These are phyloP conservation scores for Sminthurides aquaticus DNA, from an alignment of 2,888 invertebrate genomes.

Conservation along the genomic window DNA sequence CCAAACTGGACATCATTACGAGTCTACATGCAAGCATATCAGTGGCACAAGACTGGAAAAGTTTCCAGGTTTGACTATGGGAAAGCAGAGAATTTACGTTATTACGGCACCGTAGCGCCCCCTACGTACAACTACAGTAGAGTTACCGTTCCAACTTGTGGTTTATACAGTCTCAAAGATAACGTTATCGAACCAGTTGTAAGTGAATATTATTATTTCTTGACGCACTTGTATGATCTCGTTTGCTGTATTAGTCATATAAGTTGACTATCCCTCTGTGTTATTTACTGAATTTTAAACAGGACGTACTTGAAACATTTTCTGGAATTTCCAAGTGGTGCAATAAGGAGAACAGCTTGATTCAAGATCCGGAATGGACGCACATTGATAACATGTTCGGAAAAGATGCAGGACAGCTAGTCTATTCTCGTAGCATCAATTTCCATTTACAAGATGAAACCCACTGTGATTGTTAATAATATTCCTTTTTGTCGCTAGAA, in stretches of 20 bases:
- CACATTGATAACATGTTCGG: not conserved
- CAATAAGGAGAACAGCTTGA: not conserved
- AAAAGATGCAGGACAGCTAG: not conserved
- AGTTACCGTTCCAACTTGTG: not conserved
- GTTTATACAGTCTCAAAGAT: not conserved
- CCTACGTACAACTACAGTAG: constrained; percentile 1
- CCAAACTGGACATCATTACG: not conserved
- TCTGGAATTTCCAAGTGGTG: not conserved
- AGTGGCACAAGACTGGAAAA: not conserved
- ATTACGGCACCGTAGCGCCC: not conserved
- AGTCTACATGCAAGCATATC: not conserved
- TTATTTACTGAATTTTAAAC: too few relatives aligned
- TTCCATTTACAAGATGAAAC: not conserved
- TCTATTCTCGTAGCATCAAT: not conserved
- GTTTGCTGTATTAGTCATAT: too few relatives aligned
- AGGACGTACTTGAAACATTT: not conserved
- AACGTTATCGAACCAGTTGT: too few relatives aligned
- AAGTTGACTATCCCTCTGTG: too few relatives aligned
- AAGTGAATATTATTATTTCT: too few relatives aligned
- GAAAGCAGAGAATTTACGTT: not conserved
- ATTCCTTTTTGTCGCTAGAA: too few relatives aligned
- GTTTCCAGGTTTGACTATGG: constrained; percentile 1
- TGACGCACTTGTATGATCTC: too few relatives aligned
- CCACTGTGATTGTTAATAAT: not conserved
- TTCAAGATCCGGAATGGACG: not conserved